Conservation (phyloP, 1,140 invertebrate species). For the Drosophila melanica region DNA sequence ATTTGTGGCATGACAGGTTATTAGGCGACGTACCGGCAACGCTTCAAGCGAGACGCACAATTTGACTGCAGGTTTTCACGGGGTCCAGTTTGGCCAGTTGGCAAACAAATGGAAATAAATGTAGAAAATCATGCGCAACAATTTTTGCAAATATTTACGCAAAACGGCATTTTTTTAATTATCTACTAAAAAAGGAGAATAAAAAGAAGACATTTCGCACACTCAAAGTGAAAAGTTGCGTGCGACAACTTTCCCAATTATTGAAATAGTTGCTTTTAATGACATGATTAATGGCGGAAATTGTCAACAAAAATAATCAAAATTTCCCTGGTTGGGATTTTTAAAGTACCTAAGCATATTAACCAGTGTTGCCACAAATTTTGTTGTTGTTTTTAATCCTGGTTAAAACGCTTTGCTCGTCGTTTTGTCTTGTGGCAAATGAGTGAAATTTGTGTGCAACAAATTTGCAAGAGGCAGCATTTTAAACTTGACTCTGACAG, state of each 20-base stretch:
- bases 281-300: constrained; percentile 40
- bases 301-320: constrained; percentile 9
- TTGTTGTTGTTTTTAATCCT: constrained; percentile 3
- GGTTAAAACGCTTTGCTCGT: neutral
- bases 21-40: constrained; percentile 70
- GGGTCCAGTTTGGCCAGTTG: constrained; percentile 64
- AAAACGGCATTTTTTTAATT: constrained; percentile 56
- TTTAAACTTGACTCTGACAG: constrained; percentile 61
- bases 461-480: constrained; percentile 67
- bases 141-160: constrained; percentile 37
- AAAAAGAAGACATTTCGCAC: constrained; percentile 20
- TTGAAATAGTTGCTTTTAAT: constrained; percentile 20
- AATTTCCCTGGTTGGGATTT: neutral
- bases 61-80: constrained; percentile 54
- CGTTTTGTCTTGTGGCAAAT: constrained; percentile 49
- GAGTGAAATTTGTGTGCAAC: constrained; percentile 73
- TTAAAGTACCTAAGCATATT: neutral
- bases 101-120: constrained; percentile 34
- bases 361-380: no score
- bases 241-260: constrained; percentile 66
- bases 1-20: constrained; percentile 82
- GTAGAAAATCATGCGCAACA: constrained; percentile 36
- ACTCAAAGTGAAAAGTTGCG: constrained; percentile 45
- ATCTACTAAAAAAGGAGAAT: constrained; percentile 28
- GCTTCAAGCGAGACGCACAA: constrained; percentile 69